Percentiles rank a stretch among this genome's conserved stretches.
phyloP scores from a whole-genome alignment of 2,113 vertebrate species.

The Propithecus coquereli region DNA sequence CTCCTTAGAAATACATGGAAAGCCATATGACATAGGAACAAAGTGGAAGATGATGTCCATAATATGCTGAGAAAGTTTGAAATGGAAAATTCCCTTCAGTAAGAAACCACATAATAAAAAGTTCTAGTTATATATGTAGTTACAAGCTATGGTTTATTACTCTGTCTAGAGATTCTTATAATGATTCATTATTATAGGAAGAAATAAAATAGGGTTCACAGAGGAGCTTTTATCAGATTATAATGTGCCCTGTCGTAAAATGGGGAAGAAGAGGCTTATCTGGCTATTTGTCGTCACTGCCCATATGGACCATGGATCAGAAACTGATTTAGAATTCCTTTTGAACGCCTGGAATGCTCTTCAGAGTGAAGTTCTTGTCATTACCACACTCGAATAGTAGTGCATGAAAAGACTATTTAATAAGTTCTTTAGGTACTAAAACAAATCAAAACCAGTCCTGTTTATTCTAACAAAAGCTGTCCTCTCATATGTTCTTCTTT shows the following conservation, averaged over 20 bases:
- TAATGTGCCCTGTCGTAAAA: not conserved
- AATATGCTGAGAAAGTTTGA: slow-evolving; percentile 52
- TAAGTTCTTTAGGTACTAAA: not conserved
- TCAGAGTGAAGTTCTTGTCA: not conserved
- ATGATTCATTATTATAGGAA: slow-evolving; percentile 64
- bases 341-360: not conserved
- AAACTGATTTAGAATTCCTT: slow-evolving; percentile 12
- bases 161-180: slow-evolving; percentile 59
- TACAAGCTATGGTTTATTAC: slow-evolving; percentile 60
- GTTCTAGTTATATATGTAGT: slow-evolving; percentile 64
- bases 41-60: not conserved
- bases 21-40: not conserved
- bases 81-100: slow-evolving; percentile 64
- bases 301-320: not conserved
- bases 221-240: slow-evolving; percentile 59
- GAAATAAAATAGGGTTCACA: slow-evolving; percentile 67
- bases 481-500: not conserved
- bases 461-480: not conserved
- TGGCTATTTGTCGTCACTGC: not conserved
- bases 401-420: not conserved
- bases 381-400: not conserved
- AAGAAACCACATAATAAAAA: slow-evolving; percentile 68
- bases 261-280: slow-evolving; percentile 23
- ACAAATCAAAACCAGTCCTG: slow-evolving; percentile 17
- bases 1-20: not conserved